These are phyloP conservation scores for Rhegmatorhina hoffmannsi DNA, from an alignment of 2,113 vertebrate genomes.

Conservation along the genomic window DNA sequence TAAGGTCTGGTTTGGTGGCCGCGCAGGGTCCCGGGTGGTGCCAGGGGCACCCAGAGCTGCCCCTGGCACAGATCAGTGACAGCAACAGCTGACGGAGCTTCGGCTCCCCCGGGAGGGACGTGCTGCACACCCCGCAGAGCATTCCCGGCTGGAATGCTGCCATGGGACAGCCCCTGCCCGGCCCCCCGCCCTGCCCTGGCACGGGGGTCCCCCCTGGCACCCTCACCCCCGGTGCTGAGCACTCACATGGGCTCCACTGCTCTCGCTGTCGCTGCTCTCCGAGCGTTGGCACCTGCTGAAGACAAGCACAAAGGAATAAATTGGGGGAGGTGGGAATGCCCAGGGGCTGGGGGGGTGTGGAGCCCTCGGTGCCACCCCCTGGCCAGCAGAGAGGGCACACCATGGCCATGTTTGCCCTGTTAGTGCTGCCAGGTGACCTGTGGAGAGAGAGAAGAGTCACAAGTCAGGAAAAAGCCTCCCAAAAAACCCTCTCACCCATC, in stretches of 20 bases:
- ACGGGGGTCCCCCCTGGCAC: neutral
- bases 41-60: neutral
- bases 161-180: neutral
- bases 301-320: neutral
- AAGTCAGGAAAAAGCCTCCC: neutral
- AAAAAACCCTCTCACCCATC: accelerated
- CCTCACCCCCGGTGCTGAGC: accelerated
- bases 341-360: accelerated
- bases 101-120: accelerated
- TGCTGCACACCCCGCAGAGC: neutral
- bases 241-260: conserved; percentile 7
- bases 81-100: conserved; percentile 13
- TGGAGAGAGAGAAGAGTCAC: neutral
- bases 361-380: accelerated
- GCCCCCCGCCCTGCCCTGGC: neutral
- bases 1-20: neutral
- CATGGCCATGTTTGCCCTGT: accelerated
- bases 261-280: neutral
- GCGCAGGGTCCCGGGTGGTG: neutral
- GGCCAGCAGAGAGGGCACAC: neutral
- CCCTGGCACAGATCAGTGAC: neutral
- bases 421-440: accelerated
- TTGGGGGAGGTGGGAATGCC: neutral
- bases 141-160: neutral
- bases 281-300: neutral